Evolutionary conservation across 2,888 invertebrate species (phyloP).

Genomic region (Mythimna loreyi): DNA sequence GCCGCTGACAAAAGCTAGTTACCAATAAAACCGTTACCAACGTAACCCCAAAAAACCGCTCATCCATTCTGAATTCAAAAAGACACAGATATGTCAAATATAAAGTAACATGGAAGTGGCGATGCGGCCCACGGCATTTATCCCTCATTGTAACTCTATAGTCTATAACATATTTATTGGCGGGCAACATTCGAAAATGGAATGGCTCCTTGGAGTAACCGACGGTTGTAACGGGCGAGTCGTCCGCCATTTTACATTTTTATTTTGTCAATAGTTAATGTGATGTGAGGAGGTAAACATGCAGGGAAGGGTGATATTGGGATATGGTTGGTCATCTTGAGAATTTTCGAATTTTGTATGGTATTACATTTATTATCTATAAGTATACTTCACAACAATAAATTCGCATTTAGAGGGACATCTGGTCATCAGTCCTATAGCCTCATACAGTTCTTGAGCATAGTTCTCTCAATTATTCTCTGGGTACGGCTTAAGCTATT

Average conservation of each 20-base stretch:
- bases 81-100: constrained; percentile 61
- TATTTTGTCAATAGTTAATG: constrained; percentile 91
- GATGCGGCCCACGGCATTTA: constrained; percentile 80
- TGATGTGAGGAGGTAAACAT: constrained; percentile 69
- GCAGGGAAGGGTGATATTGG: constrained; percentile 19
- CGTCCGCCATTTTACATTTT: constrained; percentile 88
- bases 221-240: constrained; percentile 82
- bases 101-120: constrained; percentile 69
- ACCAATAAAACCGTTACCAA: neutral
- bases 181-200: constrained; percentile 86
- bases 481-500: too few species aligned
- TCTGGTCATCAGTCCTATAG: too few species aligned
- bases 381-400: too few species aligned
- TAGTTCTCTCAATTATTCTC: too few species aligned
- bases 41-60: constrained; percentile 57
- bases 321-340: constrained; percentile 35
- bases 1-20: too few species aligned
- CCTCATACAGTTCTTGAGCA: too few species aligned
- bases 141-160: constrained; percentile 89
- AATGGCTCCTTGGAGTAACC: constrained; percentile 82
- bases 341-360: constrained; percentile 8
- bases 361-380: too few species aligned
- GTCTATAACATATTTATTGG: constrained; percentile 90
- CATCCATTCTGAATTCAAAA: constrained; percentile 40
- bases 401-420: too few species aligned